phyloP scores from a whole-genome alignment of 2,113 vertebrate genomes.

The Propithecus coquereli region DNA sequence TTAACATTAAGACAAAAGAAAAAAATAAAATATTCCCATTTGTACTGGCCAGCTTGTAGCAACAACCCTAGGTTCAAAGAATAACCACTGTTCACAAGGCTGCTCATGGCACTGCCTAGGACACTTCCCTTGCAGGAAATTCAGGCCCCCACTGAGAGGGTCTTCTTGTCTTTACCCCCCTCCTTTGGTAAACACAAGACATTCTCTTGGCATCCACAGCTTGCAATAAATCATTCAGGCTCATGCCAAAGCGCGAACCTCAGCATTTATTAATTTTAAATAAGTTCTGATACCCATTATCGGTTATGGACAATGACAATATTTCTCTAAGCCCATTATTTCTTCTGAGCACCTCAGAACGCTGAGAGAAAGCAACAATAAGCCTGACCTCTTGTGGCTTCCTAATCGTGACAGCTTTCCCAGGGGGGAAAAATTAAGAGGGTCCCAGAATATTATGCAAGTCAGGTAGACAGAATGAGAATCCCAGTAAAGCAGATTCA shows the following conservation, averaged over 20 bases:
- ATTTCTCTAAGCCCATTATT: conserved; percentile 53
- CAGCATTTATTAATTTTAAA: conserved; percentile 70
- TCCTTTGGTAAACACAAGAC: conserved; percentile 49
- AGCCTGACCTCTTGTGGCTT: conserved; percentile 32
- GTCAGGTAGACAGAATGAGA: conserved; percentile 71
- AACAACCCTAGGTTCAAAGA: conserved; percentile 51
- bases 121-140: neutral
- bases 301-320: conserved; percentile 49
- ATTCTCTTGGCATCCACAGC: conserved; percentile 46
- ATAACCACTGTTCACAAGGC: neutral
- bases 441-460: conserved; percentile 73
- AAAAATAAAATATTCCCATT: conserved; percentile 50
- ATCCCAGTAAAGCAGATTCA: conserved; percentile 68
- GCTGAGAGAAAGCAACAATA: conserved; percentile 49
- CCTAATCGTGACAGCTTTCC: conserved; percentile 56
- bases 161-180: conserved; percentile 48
- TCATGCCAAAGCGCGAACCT: conserved; percentile 42
- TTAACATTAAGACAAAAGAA: conserved; percentile 74
- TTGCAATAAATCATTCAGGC: conserved; percentile 69
- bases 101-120: neutral
- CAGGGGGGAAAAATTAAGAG: conserved; percentile 33
- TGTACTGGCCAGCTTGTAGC: conserved; percentile 37
- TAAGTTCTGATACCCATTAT: conserved; percentile 28
- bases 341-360: conserved; percentile 40
- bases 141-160: neutral